Percentiles rank a stretch among this genome's conserved stretches.
These are phyloP conservation scores for Drosophila sordidula DNA, from an alignment of 2,888 invertebrate genomes.

Conservation along the genomic window DNA sequence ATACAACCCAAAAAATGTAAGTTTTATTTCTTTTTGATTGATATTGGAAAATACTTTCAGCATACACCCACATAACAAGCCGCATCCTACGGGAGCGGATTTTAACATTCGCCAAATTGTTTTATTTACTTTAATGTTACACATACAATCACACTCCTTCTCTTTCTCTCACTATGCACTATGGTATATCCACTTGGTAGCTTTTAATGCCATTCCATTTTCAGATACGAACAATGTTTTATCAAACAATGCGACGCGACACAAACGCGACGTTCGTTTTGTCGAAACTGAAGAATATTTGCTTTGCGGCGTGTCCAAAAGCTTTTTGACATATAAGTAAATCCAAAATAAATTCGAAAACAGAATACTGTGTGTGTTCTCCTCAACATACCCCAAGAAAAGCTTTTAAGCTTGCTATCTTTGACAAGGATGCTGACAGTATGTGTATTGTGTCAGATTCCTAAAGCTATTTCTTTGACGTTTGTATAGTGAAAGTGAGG, in stretches of 20 bases:
- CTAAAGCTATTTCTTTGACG: constrained; percentile 26
- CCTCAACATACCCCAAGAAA: constrained; percentile 13
- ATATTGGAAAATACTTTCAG: constrained; percentile 3
- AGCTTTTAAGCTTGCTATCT: constrained; percentile 21
- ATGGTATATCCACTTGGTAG: constrained; percentile 29
- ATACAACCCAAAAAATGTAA: background rate
- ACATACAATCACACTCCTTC: constrained; percentile 24
- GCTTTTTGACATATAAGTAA: constrained; percentile 34
- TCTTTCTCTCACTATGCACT: constrained; percentile 14
- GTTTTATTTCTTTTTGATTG: background rate
- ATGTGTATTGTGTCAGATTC: constrained; percentile 34
- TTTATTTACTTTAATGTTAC: constrained; percentile 30
- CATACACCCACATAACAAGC: constrained; percentile 15
- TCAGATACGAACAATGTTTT: constrained; percentile 27
- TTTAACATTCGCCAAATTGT: constrained; percentile 31
- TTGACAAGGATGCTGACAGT: constrained; percentile 23
- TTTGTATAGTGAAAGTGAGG: constrained; percentile 54
- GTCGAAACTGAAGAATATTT: constrained; percentile 67
- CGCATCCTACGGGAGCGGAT: constrained; percentile 14
- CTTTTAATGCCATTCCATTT: constrained; percentile 43
- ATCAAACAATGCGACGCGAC: constrained; percentile 30
- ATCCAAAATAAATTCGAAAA: constrained; percentile 13
- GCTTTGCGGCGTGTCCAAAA: constrained; percentile 60
- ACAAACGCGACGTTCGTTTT: constrained; percentile 63
- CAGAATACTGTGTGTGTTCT: constrained; percentile 16